Conservation (phyloP, 2,113 vertebrate species). For the Emberiza fucata region DNA sequence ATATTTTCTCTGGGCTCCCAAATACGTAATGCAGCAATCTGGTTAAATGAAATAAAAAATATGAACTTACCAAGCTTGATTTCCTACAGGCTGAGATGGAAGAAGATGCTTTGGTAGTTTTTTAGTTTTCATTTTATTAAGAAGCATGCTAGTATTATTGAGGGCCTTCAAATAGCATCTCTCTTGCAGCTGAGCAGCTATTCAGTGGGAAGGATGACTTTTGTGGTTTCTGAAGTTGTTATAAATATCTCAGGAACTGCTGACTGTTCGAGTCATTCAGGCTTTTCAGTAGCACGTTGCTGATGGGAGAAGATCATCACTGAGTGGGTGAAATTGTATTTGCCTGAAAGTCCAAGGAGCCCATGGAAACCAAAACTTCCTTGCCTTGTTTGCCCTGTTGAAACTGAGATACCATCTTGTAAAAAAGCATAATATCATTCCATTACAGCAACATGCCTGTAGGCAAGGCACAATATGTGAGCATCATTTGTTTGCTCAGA, state of each 20-base stretch:
- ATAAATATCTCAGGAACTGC: background rate
- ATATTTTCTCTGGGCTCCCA: background rate
- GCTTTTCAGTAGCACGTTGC: background rate
- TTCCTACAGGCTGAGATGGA: background rate
- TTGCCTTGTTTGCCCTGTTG: conserved; percentile 24
- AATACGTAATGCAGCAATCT: background rate
- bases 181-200: background rate
- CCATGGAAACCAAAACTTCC: background rate
- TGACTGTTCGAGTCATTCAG: background rate
- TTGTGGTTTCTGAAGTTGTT: background rate
- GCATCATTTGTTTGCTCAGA: conserved; percentile 53
- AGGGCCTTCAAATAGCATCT: background rate
- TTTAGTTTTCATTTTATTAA: background rate
- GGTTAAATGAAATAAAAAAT: background rate
- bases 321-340: background rate
- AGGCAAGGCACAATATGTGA: conserved; percentile 60
- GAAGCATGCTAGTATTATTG: background rate
- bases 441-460: conserved; percentile 51
- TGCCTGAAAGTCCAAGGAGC: conserved; percentile 1
- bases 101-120: background rate
- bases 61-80: background rate
- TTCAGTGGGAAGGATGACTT: background rate
- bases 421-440: conserved; percentile 13
- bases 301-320: background rate
- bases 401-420: conserved; percentile 43